Conservation (phyloP, 37 sponge, comb jelly and placozoan genomes). For the Axinella damicornis region DNA sequence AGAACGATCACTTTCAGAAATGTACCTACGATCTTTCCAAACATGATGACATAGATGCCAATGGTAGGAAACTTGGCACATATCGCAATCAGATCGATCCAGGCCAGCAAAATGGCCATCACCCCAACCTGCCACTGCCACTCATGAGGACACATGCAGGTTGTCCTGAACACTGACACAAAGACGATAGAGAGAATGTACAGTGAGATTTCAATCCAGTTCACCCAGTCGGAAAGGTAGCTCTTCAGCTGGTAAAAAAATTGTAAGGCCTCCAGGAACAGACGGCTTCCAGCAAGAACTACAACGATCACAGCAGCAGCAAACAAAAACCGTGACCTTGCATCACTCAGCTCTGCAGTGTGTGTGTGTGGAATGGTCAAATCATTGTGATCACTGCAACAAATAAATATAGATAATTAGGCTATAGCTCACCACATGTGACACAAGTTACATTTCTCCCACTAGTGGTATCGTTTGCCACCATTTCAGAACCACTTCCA, state of each 20-base stretch:
- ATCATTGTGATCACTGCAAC: no score
- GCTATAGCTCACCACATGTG: no score
- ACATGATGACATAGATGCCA: conserved; percentile 89
- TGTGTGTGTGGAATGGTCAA: no score
- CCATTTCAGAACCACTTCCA: no score
- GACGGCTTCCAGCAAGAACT: conserved; percentile 41
- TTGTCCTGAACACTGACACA: conserved; percentile 27
- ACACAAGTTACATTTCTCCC: no score
- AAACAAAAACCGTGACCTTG: neutral
- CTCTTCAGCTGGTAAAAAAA: neutral
- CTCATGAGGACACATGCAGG: conserved; percentile 43
- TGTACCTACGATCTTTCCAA: conserved; percentile 72
- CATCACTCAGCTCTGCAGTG: neutral
- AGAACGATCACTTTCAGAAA: conserved; percentile 77
- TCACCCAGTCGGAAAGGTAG: conserved; percentile 59
- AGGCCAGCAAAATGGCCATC: conserved; percentile 78
- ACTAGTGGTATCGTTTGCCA: no score
- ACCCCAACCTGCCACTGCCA: conserved; percentile 91
- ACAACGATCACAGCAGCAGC: conserved; percentile 24
- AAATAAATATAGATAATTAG: no score
- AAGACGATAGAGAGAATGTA: conserved; percentile 58
- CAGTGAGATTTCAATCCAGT: conserved; percentile 50
- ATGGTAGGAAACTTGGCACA: conserved; percentile 62
- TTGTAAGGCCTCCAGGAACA: conserved; percentile 58
- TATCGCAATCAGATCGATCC: conserved; percentile 84